Evolutionary conservation across 2,113 vertebrate species (phyloP).

Genomic region (Madoqua kirkii): DNA sequence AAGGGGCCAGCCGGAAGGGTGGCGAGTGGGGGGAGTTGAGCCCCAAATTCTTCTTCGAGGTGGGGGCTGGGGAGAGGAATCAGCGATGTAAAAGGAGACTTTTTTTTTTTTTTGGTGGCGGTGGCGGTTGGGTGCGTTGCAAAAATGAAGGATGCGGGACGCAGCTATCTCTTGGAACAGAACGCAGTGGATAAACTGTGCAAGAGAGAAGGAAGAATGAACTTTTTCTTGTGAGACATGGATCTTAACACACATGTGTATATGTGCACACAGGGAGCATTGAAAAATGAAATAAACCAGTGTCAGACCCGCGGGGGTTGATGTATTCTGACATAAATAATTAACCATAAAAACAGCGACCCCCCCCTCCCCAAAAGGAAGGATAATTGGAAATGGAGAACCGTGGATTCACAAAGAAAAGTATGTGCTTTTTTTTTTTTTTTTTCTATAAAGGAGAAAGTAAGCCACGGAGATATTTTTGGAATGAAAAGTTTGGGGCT

Average conservation of each 20-base stretch:
- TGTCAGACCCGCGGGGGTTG: constrained; percentile 52
- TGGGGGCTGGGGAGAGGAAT: background rate
- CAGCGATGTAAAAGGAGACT: constrained; percentile 53
- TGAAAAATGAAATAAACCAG: constrained; percentile 60
- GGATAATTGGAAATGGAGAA: constrained; percentile 72
- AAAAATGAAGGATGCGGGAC: constrained; percentile 68
- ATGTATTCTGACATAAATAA: constrained; percentile 56
- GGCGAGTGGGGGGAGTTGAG: constrained; percentile 44
- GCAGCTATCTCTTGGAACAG: constrained; percentile 60
- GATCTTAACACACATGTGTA: constrained; percentile 75
- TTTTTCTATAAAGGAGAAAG: constrained; percentile 60
- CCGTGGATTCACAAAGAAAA: constrained; percentile 70
- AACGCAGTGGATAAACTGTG: constrained; percentile 73
- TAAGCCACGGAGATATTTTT: constrained; percentile 71
- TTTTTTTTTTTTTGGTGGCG: background rate
- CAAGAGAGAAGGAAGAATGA: constrained; percentile 64
- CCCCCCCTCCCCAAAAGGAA: constrained; percentile 59
- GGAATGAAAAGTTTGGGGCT: constrained; percentile 82
- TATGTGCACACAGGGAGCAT: constrained; percentile 19
- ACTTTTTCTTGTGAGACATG: constrained; percentile 72
- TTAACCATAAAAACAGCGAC: constrained; percentile 68
- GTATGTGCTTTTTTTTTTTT: constrained; percentile 56
- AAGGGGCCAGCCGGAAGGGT: constrained; percentile 52
- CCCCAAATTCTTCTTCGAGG: constrained; percentile 30
- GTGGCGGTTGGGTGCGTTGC: constrained; percentile 63